phyloP scores from a whole-genome alignment of 2,888 invertebrate species.

The Pammene aurita region DNA sequence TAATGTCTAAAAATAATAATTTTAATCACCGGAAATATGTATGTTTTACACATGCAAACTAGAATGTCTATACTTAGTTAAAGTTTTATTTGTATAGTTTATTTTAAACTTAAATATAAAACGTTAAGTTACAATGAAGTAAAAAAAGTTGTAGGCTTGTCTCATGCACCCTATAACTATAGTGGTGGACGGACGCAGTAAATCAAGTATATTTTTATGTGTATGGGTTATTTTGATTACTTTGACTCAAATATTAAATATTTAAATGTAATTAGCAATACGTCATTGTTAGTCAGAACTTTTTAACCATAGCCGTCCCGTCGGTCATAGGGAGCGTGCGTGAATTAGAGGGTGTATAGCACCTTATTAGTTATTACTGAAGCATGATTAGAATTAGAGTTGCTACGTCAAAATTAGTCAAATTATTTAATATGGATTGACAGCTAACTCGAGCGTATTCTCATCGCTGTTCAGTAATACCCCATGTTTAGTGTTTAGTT shows the following conservation, averaged over 20 bases:
- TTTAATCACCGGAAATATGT: slow-evolving; percentile 23
- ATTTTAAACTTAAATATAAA: no score
- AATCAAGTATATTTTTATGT: background rate
- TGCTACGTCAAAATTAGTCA: no score
- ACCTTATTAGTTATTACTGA: no score
- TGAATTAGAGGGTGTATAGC: no score
- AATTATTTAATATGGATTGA: no score
- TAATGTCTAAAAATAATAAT: slow-evolving; percentile 10
- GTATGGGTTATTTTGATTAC: background rate
- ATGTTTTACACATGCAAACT: background rate
- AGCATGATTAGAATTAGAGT: no score
- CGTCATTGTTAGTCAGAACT: background rate
- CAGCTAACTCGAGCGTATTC: no score
- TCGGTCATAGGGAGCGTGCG: no score
- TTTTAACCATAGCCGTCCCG: no score
- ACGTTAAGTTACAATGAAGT: background rate
- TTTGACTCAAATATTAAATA: background rate
- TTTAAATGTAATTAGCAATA: background rate
- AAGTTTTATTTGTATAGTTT: background rate
- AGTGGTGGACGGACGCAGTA: slow-evolving; percentile 9
- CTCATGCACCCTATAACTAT: slow-evolving; percentile 6
- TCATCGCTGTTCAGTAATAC: no score
- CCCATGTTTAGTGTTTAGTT: no score
- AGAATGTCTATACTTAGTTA: background rate
- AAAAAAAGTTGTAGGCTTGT: background rate